Base-by-base conservation (phyloP, 2,797 vertebrate species). In the Myotis planiceps region DNA sequence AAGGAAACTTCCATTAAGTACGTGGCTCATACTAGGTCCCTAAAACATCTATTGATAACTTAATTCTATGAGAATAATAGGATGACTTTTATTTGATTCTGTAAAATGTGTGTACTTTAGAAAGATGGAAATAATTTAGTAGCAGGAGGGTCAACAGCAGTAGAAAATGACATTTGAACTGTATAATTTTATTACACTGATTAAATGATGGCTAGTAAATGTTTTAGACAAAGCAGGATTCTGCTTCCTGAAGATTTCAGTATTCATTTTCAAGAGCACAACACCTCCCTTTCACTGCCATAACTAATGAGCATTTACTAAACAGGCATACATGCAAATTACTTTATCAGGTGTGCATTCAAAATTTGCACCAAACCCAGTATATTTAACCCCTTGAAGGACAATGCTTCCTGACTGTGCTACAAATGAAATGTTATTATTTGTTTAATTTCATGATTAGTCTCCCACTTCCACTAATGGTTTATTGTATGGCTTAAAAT, bases 91-190 rank as follows among this genome's bases (percentile, higher is more conserved):
- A 53, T 63, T 65, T 29, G 6, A 92, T 51, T 90, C 8, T 81
- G 25, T 75, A 51, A 71, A 71, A 72, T 39, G 65, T 27, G 58
- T 47, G 8, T 19, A 76, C 7, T 27, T 87, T 81, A 53, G 13
- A 97, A 81, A 82, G 14, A 78, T 51, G 13, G 32, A 90, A 86
- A 74, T 84, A 83, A 90, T 71, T 83, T 80, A 83, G 45, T 37
- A 55, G 47, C 23, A 66, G 45, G 23, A 75, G 1, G 15, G 25
- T 79, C 85, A 68, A 86, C 8, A 88, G 23, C 5, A 88, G 34
- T 74, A 51, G 47, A 66, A 65, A 88, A 90, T 95, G 27, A 27
- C 58, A 71, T 66, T 88, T 87, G 51, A 86, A 2, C 29, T 47
- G 1, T 29, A 60, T 32, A 60, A 34, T 39, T 71, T 79, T 82